A percentile compares a stretch with the other conserved stretches of the same genome.
Conservation (phyloP, 2,888 invertebrate species). For the Meta bourneti region DNA sequence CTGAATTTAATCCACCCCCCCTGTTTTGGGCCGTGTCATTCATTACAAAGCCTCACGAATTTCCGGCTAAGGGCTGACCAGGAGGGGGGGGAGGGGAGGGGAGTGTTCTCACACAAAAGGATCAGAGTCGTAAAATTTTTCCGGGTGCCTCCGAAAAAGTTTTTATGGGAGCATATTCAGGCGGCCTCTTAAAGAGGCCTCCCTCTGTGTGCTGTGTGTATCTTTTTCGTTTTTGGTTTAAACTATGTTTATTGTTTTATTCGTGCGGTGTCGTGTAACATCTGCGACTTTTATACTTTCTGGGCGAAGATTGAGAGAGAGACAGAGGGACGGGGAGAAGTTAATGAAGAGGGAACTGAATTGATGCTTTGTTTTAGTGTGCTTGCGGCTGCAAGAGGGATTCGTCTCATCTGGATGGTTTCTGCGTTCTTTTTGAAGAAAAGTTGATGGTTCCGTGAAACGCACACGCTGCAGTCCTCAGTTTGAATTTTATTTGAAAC, state of each 20-base stretch:
- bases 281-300: conserved; percentile 65
- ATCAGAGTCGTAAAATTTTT: conserved; percentile 63
- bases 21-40: not conserved
- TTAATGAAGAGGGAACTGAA: conserved; percentile 56
- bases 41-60: conserved; percentile 47
- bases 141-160: conserved; percentile 54
- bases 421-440: not conserved
- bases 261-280: conserved; percentile 48
- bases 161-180: conserved; percentile 66
- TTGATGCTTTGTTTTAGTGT: conserved; percentile 35
- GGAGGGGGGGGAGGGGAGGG: not conserved
- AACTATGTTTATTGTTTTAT: conserved; percentile 57
- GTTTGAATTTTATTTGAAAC: not conserved
- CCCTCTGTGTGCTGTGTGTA: not conserved
- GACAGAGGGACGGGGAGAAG: not conserved
- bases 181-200: conserved; percentile 28
- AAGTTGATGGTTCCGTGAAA: not conserved
- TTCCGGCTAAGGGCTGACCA: conserved; percentile 9
- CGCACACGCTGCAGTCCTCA: not conserved
- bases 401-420: not conserved
- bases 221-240: conserved; percentile 28
- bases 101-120: conserved; percentile 26
- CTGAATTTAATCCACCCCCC: not conserved
- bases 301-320: not conserved
- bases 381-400: not conserved